Conservation (phyloP, 2,113 vertebrate species). For the Megalops atlanticus region DNA sequence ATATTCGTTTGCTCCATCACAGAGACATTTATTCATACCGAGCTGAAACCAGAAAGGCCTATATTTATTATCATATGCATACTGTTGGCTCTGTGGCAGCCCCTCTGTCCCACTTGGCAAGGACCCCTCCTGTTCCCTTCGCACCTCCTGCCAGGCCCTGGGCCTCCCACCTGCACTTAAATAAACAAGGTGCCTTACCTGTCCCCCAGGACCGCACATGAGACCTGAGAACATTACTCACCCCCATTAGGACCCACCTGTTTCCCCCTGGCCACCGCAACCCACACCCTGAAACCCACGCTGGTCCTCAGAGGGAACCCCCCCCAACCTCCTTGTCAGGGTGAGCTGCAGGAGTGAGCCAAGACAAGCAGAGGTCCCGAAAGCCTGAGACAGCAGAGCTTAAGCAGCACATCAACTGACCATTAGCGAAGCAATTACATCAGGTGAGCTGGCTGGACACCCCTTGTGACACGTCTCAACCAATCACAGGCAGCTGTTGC, state of each 20-base stretch:
- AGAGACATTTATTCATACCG: slow-evolving; percentile 12
- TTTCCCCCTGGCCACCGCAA: neutral
- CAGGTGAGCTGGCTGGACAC: neutral
- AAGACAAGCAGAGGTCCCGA: too few relatives aligned
- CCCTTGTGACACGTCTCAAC: too few relatives aligned
- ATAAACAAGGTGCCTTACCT: slow-evolving; percentile 8
- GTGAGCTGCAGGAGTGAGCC: neutral
- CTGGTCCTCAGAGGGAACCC: neutral
- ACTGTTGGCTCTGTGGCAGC: neutral
- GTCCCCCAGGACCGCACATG: neutral
- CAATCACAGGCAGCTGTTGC: too few relatives aligned
- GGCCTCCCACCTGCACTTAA: slow-evolving; percentile 5
- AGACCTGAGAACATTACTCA: neutral
- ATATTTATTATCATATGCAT: neutral
- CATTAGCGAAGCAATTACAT: neutral
- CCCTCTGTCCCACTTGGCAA: slow-evolving; percentile 13
- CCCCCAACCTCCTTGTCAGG: neutral
- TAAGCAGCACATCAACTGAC: too few relatives aligned
- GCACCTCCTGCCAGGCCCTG: neutral
- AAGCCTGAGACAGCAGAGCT: too few relatives aligned
- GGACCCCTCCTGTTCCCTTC: neutral
- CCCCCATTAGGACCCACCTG: neutral
- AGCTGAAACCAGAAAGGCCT: neutral
- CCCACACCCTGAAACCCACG: neutral
- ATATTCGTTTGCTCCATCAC: slow-evolving; percentile 5